phyloP scores from a whole-genome alignment of 2,888 invertebrate species.

The Ischnura elegans region DNA sequence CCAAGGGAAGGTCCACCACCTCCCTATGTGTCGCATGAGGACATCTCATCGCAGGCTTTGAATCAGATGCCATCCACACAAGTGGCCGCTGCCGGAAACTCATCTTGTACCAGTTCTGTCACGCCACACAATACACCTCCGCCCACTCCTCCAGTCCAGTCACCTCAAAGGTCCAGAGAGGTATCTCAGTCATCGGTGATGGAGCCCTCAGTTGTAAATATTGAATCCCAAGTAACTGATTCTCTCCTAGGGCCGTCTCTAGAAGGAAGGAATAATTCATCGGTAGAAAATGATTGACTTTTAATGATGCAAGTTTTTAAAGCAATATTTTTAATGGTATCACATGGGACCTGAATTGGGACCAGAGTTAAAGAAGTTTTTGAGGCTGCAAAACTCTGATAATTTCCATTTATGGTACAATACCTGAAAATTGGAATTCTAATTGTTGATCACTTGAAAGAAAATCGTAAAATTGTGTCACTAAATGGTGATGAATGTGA shows the following conservation, averaged over 20 bases:
- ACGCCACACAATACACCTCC: not conserved
- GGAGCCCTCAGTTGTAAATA: not conserved
- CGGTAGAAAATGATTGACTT: constrained; percentile 13
- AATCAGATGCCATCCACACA: constrained; percentile 9
- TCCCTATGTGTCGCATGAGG: constrained; percentile 76
- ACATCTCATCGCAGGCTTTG: constrained; percentile 70
- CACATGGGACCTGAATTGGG: constrained; percentile 16
- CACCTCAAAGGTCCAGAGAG: constrained; percentile 16
- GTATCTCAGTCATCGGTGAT: not conserved
- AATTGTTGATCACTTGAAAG: not conserved
- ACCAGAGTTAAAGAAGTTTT: not conserved
- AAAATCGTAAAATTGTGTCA: not conserved
- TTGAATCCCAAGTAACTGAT: constrained; percentile 33
- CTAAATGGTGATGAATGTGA: not conserved
- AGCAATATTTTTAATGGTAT: not conserved
- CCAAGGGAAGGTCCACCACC: constrained; percentile 79
- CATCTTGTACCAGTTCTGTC: not conserved
- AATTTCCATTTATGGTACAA: not conserved
- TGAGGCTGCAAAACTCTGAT: not conserved
- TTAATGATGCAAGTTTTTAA: not conserved
- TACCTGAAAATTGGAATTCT: not conserved
- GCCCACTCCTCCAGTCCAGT: not conserved
- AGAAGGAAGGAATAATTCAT: not conserved
- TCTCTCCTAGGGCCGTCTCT: not conserved
- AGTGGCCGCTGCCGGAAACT: not conserved